A percentile compares a stretch with the other conserved stretches of the same genome.
These are phyloP conservation scores for Euplexia lucipara DNA, from an alignment of 2,888 invertebrate species.

Conservation along the genomic window DNA sequence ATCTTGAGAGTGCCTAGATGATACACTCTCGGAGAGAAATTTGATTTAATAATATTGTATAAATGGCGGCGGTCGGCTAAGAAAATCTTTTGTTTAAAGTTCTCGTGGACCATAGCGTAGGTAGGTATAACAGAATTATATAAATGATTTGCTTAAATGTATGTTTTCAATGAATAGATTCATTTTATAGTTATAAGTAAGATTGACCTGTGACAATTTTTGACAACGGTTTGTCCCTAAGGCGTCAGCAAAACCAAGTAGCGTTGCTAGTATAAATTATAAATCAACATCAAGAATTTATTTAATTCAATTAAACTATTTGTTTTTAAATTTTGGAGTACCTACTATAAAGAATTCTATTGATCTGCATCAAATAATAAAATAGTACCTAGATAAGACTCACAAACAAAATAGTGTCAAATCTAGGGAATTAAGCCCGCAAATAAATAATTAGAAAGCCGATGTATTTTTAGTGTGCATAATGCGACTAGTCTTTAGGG, in stretches of 20 bases:
- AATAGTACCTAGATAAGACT: not conserved
- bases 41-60: conserved; percentile 34
- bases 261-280: no score
- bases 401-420: conserved; percentile 10
- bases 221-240: no score
- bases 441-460: conserved; percentile 13
- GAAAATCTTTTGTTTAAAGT: conserved; percentile 30
- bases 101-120: conserved; percentile 10
- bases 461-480: conserved; percentile 27
- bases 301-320: no score
- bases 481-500: conserved; percentile 28
- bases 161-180: not conserved
- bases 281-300: no score
- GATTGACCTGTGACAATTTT: no score
- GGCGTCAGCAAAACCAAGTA: no score
- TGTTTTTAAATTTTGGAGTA: not conserved
- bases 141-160: not conserved
- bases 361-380: not conserved
- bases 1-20: conserved; percentile 31
- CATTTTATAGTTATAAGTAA: no score
- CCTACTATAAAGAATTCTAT: not conserved
- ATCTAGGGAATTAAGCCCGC: conserved; percentile 14
- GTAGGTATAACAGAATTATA: not conserved
- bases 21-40: conserved; percentile 31
- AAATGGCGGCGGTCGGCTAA: conserved; percentile 16